phyloP scores from a whole-genome alignment of 2,797 vertebrate species.

The Esox lucius region DNA sequence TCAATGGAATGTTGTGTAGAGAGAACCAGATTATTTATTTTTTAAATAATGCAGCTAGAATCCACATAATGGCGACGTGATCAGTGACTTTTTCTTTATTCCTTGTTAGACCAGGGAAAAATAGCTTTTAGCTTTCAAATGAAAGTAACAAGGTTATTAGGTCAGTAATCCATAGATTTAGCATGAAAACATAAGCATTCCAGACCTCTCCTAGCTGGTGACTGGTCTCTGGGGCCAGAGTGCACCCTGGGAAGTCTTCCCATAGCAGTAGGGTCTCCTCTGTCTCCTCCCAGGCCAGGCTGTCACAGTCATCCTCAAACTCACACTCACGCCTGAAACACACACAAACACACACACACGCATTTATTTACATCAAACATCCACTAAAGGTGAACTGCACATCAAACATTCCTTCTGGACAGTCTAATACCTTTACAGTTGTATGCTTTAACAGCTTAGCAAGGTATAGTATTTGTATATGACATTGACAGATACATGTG shows the following conservation, averaged over 20 bases:
- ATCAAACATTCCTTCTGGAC: neutral
- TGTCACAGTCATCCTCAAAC: slow-evolving; percentile 97
- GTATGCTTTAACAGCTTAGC: neutral
- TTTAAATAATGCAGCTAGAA: no score
- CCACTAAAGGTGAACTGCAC: neutral
- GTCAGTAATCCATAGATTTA: neutral
- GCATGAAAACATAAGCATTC: neutral
- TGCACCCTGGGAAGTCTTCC: slow-evolving; percentile 96
- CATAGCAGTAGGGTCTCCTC: slow-evolving; percentile 95
- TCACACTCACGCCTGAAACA: slow-evolving; percentile 87
- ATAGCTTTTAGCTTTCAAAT: no score
- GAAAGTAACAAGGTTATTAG: neutral
- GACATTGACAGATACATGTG: neutral
- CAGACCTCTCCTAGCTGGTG: slow-evolving; percentile 86
- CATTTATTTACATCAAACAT: neutral
- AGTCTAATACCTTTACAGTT: neutral
- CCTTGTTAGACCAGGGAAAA: no score
- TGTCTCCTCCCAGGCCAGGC: slow-evolving; percentile 96
- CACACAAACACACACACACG: neutral
- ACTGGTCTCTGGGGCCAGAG: slow-evolving; percentile 81
- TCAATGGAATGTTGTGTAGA: neutral
- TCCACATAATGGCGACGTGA: no score
- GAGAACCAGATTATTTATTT: no score
- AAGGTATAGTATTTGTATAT: neutral
- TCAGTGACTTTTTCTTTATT: no score